These are phyloP conservation scores for Zaprionus nigranus DNA, from an alignment of 1,140 invertebrate genomes.

Conservation along the genomic window DNA sequence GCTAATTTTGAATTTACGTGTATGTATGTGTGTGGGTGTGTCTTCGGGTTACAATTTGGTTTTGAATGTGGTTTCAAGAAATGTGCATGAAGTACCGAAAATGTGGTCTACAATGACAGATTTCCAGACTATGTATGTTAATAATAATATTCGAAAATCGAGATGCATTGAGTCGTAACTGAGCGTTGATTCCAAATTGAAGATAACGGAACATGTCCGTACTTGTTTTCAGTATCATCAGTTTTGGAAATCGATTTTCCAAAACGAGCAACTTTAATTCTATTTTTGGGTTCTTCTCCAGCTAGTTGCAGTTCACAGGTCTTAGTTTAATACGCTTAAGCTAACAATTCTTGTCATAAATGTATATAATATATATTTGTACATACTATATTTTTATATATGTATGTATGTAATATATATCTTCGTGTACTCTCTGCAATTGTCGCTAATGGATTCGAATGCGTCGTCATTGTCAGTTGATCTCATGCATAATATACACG, in stretches of 20 bases:
- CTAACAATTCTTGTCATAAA: slow-evolving; percentile 28
- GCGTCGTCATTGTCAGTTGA: slow-evolving; percentile 25
- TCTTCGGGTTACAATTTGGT: neutral
- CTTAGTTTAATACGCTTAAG: slow-evolving; percentile 28
- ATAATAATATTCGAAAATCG: too few species aligned
- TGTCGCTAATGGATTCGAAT: slow-evolving; percentile 22
- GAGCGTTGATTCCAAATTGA: neutral
- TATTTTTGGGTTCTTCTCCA: neutral
- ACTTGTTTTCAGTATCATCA: too few species aligned
- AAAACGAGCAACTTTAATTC: neutral
- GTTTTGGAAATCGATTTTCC: neutral
- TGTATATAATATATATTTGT: slow-evolving; percentile 3
- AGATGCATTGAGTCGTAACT: neutral
- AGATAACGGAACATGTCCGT: neutral
- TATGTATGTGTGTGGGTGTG: neutral
- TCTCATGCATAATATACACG: slow-evolving; percentile 14
- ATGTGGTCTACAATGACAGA: neutral
- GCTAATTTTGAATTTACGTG: slow-evolving; percentile 31
- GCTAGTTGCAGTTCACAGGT: neutral
- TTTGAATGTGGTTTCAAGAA: neutral
- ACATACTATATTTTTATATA: neutral
- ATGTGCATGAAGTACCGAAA: slow-evolving; percentile 14
- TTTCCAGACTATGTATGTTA: neutral
- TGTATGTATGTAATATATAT: slow-evolving; percentile 17
- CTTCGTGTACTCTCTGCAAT: slow-evolving; percentile 19